Percentiles rank a stretch among this genome's conserved stretches.
phyloP scores from a whole-genome alignment of 2,113 vertebrate species.

The Aptenodytes forsteri region DNA sequence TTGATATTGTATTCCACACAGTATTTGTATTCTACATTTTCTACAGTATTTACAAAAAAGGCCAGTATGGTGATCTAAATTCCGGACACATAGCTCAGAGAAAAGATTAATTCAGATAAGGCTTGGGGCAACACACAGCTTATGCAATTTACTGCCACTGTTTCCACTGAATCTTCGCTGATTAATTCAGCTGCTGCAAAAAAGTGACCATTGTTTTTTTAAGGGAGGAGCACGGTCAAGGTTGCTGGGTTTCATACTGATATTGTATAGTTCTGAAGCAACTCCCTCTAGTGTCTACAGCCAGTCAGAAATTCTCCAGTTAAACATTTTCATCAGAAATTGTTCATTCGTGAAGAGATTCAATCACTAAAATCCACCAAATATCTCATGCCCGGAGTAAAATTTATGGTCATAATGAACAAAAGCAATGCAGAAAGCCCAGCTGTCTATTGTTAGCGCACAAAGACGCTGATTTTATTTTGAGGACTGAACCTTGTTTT shows the following conservation, averaged over 20 bases:
- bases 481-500: neutral
- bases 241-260: neutral
- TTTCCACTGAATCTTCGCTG: neutral
- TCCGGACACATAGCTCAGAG: neutral
- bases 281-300: neutral
- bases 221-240: neutral
- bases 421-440: neutral
- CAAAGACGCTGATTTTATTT: neutral
- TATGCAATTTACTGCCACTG: neutral
- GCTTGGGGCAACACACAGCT: neutral
- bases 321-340: neutral
- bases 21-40: neutral
- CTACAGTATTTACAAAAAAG: neutral
- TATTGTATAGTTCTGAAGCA: neutral
- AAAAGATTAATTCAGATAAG: neutral
- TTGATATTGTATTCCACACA: neutral
- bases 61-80: neutral
- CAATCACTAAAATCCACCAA: neutral
- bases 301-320: neutral
- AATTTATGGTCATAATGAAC: neutral
- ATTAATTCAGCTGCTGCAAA: neutral
- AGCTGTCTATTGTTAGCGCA: neutral
- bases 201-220: neutral
- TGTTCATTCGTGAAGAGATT: neutral
- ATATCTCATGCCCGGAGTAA: neutral